Conservation (phyloP, 2,888 invertebrate genomes). For the Augochlorella aurata region DNA sequence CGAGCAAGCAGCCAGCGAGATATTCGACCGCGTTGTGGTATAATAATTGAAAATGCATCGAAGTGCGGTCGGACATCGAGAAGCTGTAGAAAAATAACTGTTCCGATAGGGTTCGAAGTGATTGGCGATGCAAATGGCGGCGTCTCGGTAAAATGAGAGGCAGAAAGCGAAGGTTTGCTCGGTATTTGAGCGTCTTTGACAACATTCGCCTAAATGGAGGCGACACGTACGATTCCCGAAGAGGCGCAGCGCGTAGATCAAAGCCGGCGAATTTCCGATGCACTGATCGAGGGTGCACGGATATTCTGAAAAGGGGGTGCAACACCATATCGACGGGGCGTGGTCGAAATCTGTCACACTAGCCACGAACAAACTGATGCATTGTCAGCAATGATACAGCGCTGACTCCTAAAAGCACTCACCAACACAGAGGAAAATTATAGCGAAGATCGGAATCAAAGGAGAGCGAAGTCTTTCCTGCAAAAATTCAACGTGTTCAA, state of each 20-base stretch:
- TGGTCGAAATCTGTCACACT: conserved; percentile 82
- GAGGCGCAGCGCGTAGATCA: conserved; percentile 59
- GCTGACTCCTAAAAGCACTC: conserved; percentile 29
- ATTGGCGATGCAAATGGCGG: neutral
- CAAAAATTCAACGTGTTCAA: neutral
- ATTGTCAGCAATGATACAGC: conserved; percentile 52
- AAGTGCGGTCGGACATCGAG: neutral
- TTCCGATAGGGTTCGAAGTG: neutral
- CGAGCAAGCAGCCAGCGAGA: neutral
- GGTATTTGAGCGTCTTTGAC: conserved; percentile 36
- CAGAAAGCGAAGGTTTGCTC: conserved; percentile 18
- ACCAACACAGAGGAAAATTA: neutral
- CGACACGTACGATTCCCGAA: conserved; percentile 47
- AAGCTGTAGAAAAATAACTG: neutral
- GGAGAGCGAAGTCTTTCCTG: neutral
- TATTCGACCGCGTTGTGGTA: neutral
- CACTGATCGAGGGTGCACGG: conserved; percentile 62
- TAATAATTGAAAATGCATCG: neutral
- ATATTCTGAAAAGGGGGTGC: conserved; percentile 67
- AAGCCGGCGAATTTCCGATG: conserved; percentile 67
- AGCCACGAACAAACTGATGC: conserved; percentile 76
- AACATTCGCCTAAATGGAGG: conserved; percentile 43
- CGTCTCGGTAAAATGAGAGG: conserved; percentile 10
- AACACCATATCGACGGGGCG: conserved; percentile 80
- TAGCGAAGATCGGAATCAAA: neutral